Conservation (phyloP, 92 coral and sea anemone species). For the Scolanthus callimorphus region DNA sequence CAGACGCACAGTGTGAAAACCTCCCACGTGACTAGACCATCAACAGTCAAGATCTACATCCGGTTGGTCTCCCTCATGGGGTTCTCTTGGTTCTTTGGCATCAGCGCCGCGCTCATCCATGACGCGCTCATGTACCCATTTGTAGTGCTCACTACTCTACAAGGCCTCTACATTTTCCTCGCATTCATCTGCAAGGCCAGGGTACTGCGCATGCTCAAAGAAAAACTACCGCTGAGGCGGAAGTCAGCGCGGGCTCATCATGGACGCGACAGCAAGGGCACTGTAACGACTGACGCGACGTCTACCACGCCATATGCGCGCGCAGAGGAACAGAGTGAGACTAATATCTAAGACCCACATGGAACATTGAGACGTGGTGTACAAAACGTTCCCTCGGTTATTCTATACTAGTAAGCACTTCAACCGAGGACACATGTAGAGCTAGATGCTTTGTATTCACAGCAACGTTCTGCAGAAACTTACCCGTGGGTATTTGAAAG, state of each 20-base stretch:
- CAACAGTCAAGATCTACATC: constrained; percentile 64
- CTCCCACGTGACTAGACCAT: constrained; percentile 53
- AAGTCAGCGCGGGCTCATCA: constrained; percentile 25
- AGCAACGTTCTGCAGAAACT: no score
- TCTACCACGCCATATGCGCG: constrained; percentile 24
- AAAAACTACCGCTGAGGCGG: constrained; percentile 39
- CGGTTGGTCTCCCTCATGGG: constrained; percentile 85
- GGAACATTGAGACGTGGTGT: background rate
- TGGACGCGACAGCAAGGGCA: constrained; percentile 22
- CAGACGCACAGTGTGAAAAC: constrained; percentile 61
- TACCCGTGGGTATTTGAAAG: no score
- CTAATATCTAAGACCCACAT: constrained; percentile 13
- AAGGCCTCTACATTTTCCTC: constrained; percentile 81
- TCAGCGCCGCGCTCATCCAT: constrained; percentile 80
- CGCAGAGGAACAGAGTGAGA: constrained; percentile 14
- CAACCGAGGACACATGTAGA: no score
- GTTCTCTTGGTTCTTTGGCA: constrained; percentile 84
- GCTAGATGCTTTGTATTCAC: no score
- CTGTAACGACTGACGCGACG: constrained; percentile 44
- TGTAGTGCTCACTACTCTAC: constrained; percentile 60
- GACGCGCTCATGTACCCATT: constrained; percentile 74
- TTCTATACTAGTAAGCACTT: no score
- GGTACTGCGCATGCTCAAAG: constrained; percentile 63
- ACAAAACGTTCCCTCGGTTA: no score
- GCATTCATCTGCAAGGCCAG: constrained; percentile 89